Percentiles rank a stretch among this genome's conserved stretches.
phyloP scores from a whole-genome alignment of 2,113 vertebrate species.

The Caloenas nicobarica region DNA sequence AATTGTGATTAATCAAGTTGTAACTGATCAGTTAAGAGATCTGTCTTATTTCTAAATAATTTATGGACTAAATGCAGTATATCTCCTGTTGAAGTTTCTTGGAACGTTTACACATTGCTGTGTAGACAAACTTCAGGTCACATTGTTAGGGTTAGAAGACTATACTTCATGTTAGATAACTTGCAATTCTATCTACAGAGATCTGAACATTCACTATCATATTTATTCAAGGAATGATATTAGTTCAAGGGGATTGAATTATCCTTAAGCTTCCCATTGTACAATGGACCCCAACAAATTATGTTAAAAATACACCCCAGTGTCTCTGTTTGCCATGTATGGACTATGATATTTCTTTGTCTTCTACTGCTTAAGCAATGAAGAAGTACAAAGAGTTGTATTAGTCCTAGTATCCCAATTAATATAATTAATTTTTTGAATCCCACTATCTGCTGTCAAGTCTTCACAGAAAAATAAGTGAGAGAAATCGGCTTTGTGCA shows the following conservation, averaged over 20 bases:
- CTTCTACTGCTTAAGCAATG: neutral
- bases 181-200: neutral
- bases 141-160: neutral
- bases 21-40: neutral
- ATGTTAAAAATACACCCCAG: neutral
- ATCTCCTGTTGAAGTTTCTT: neutral
- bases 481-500: neutral
- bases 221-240: neutral
- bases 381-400: neutral
- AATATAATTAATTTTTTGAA: neutral
- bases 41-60: neutral
- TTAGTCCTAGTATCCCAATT: neutral
- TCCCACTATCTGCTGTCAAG: neutral
- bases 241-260: neutral
- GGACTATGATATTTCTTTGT: neutral
- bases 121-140: neutral
- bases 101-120: neutral
- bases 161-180: neutral
- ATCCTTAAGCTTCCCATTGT: neutral
- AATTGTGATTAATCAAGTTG: neutral
- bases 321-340: rapidly evolving
- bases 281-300: neutral
- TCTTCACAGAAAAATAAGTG: neutral
- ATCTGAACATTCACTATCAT: neutral
- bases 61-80: neutral